A percentile compares a stretch with the other conserved stretches of the same genome.
Evolutionary conservation across 1,140 invertebrate genomes (phyloP).

Genomic region (Paralvinella palmiformis): DNA sequence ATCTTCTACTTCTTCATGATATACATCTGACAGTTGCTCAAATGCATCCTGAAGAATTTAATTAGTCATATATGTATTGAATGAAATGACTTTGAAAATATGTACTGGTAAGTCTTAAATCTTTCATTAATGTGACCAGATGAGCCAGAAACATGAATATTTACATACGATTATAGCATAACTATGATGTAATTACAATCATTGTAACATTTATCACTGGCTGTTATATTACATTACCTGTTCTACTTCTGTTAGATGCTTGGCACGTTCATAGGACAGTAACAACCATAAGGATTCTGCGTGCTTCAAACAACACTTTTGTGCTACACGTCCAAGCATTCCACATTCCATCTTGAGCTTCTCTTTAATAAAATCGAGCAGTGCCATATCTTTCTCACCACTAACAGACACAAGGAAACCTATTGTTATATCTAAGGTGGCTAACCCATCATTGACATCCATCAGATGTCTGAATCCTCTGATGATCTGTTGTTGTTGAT

Average conservation of each 20-base stretch:
- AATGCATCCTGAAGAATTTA: slow-evolving; percentile 25
- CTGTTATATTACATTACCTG: slow-evolving; percentile 15
- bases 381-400: slow-evolving; percentile 10
- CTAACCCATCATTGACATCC: slow-evolving; percentile 29
- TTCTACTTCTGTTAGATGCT: slow-evolving; percentile 9
- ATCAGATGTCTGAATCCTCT: slow-evolving; percentile 27
- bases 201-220: slow-evolving; percentile 3
- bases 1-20: slow-evolving; percentile 18
- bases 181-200: slow-evolving; percentile 13
- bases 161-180: not conserved
- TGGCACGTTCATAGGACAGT: slow-evolving; percentile 26
- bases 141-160: not conserved
- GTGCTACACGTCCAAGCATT: slow-evolving; percentile 23
- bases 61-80: not conserved
- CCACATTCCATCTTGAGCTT: slow-evolving; percentile 30
- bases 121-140: not conserved
- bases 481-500: slow-evolving; percentile 24
- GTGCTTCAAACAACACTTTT: slow-evolving; percentile 26
- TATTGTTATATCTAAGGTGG: slow-evolving; percentile 32
- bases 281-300: slow-evolving; percentile 30
- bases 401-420: slow-evolving; percentile 32
- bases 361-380: slow-evolving; percentile 30
- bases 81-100: not conserved
- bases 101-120: not conserved
- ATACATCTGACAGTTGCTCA: slow-evolving; percentile 22